Conservation (phyloP, 2,888 invertebrate genomes). For the Colostygia pectinataria region DNA sequence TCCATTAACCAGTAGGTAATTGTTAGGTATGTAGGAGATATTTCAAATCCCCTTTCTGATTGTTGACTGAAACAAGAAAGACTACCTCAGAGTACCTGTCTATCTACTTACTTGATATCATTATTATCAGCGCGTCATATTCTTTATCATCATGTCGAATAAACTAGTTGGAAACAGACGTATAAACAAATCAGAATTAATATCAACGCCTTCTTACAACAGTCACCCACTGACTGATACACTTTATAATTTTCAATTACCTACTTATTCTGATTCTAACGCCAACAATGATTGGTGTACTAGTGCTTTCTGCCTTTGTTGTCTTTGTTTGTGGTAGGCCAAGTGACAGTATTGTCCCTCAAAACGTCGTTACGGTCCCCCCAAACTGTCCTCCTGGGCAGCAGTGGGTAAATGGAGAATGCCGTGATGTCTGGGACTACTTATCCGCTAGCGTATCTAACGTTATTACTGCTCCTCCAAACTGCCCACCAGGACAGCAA, state of each 20-base stretch:
- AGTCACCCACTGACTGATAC: conserved; percentile 5
- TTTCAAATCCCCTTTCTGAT: conserved; percentile 1
- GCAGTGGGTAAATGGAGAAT: conserved; percentile 22
- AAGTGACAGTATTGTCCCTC: conserved; percentile 5
- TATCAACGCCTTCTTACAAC: conserved; percentile 13
- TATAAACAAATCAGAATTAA: conserved; percentile 20
- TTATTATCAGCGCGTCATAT: conserved; percentile 21
- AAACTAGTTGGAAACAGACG: conserved; percentile 12
- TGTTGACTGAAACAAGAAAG: background rate
- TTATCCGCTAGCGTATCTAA: conserved; percentile 2
- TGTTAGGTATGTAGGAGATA: background rate
- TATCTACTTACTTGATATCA: conserved; percentile 10
- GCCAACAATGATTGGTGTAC: conserved; percentile 9
- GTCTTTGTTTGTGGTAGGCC: conserved; percentile 14
- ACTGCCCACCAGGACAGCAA: conserved; percentile 22
- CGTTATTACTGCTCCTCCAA: conserved; percentile 22
- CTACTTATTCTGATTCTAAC: background rate
- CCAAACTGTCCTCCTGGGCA: conserved; percentile 26
- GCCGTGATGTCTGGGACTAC: conserved; percentile 15
- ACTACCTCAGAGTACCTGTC: background rate
- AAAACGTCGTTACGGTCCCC: conserved; percentile 24
- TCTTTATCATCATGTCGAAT: conserved; percentile 13
- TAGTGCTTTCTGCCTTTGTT: conserved; percentile 12
- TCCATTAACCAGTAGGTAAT: too few species aligned
- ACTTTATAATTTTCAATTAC: background rate